Conservation (phyloP, 2,888 invertebrate species). For the Idaea biselata region DNA sequence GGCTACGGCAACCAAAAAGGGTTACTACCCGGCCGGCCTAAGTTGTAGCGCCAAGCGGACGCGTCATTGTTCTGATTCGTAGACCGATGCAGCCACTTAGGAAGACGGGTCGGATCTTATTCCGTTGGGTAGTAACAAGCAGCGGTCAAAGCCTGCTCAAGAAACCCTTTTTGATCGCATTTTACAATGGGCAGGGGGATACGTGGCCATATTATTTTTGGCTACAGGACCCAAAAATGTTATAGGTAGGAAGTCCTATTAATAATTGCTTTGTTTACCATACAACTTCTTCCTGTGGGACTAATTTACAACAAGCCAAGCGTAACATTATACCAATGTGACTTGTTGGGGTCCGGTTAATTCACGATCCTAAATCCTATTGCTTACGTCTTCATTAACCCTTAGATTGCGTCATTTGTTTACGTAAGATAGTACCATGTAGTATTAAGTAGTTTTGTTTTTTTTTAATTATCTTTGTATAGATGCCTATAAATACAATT, state of each 20-base stretch:
- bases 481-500: neutral
- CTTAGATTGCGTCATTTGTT: neutral
- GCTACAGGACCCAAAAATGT: neutral
- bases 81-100: no score
- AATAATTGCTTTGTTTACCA: neutral
- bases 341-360: neutral
- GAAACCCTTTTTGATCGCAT: neutral
- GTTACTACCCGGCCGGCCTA: no score
- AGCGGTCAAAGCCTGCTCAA: neutral
- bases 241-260: neutral
- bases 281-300: constrained; percentile 1
- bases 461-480: neutral
- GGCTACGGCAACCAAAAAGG: no score
- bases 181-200: neutral
- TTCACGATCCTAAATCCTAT: neutral
- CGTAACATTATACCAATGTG: neutral
- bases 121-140: neutral
- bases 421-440: neutral
- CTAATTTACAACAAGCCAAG: neutral
- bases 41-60: no score
- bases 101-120: neutral
- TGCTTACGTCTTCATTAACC: neutral
- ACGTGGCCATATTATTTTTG: neutral
- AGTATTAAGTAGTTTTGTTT: neutral
- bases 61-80: no score